phyloP scores from a whole-genome alignment of 2,113 vertebrate species.

The Indicator maculatus region DNA sequence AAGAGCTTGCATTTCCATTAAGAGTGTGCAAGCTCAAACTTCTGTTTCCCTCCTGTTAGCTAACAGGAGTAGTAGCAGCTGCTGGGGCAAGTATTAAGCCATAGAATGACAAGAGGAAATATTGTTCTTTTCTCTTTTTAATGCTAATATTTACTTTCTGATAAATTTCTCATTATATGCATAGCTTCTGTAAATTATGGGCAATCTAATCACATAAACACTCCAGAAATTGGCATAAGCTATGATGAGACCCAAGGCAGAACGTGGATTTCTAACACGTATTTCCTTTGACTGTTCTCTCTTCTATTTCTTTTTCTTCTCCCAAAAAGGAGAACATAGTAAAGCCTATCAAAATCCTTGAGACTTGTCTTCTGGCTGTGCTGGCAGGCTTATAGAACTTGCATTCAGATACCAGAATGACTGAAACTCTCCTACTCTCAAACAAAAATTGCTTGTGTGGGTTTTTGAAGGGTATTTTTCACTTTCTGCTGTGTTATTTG shows the following conservation, averaged over 20 bases:
- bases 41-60: not conserved
- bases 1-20: not conserved
- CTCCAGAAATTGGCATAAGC: not conserved
- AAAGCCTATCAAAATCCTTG: not conserved
- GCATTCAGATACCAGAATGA: not conserved
- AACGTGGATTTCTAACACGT: not conserved
- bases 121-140: not conserved
- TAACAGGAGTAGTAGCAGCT: not conserved
- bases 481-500: slow-evolving; percentile 32
- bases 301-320: not conserved
- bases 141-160: not conserved
- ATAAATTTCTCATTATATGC: not conserved
- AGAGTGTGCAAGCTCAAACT: not conserved
- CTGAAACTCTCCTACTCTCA: not conserved
- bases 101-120: not conserved
- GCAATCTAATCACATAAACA: not conserved
- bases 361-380: not conserved
- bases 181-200: not conserved
- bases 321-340: not conserved
- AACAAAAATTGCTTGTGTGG: not conserved
- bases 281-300: not conserved
- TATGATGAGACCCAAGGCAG: not conserved
- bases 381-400: slow-evolving; percentile 1
- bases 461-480: slow-evolving; percentile 29
- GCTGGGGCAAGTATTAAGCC: not conserved